Conservation (phyloP, 2,888 invertebrate genomes). For the Abscondita cerata region DNA sequence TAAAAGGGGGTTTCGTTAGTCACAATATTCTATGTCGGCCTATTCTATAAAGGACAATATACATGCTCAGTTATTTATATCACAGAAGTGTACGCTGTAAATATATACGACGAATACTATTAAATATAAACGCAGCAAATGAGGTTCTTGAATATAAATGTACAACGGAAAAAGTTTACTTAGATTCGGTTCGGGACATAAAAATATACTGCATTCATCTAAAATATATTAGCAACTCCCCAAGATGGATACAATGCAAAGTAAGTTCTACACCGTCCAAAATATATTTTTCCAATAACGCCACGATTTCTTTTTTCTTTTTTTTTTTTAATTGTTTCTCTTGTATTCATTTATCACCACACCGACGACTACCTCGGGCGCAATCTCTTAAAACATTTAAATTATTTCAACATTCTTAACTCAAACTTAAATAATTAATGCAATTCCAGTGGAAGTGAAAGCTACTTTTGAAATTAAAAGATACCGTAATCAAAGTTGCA, state of each 20-base stretch:
- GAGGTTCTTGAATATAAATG: slow-evolving; percentile 45
- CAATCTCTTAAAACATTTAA: neutral
- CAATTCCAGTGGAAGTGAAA: neutral
- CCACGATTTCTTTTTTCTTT: no score
- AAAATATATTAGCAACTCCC: slow-evolving; percentile 47
- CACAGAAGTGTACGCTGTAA: slow-evolving; percentile 35
- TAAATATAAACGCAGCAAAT: slow-evolving; percentile 47
- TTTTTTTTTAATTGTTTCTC: no score
- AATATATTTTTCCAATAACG: slow-evolving; percentile 1
- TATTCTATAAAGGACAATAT: slow-evolving; percentile 43
- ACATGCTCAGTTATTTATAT: slow-evolving; percentile 40
- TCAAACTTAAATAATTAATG: slow-evolving; percentile 10
- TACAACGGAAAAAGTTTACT: slow-evolving; percentile 42
- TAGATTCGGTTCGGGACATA: slow-evolving; percentile 46
- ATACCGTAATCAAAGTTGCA: slow-evolving; percentile 13
- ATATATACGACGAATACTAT: slow-evolving; percentile 43
- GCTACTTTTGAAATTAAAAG: slow-evolving; percentile 13
- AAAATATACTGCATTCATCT: slow-evolving; percentile 49
- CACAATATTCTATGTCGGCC: slow-evolving; percentile 38
- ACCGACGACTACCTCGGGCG: neutral
- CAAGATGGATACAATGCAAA: slow-evolving; percentile 42
- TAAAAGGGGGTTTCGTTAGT: slow-evolving; percentile 39
- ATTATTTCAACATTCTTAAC: slow-evolving; percentile 10
- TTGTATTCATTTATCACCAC: neutral
- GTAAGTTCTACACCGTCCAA: slow-evolving; percentile 34